Percentiles rank a stretch among this genome's conserved stretches.
Evolutionary conservation across 2,888 invertebrate species (phyloP).

Genomic region (Rhamnusium bicolor): DNA sequence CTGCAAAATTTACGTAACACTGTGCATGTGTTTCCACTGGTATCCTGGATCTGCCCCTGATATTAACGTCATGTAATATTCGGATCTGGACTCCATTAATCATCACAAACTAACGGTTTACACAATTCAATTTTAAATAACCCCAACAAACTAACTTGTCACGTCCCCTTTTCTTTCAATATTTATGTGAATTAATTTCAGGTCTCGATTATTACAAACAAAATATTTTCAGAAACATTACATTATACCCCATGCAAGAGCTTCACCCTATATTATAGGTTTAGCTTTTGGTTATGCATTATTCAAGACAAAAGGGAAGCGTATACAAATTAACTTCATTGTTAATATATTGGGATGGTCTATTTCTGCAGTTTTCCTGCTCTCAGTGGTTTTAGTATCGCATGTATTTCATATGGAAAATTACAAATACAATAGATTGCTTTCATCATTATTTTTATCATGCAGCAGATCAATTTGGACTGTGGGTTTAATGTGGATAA

Average conservation of each 20-base stretch:
- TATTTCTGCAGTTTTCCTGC: constrained; percentile 53
- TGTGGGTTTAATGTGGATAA: constrained; percentile 71
- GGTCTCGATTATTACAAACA: constrained; percentile 54
- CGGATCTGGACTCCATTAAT: too few relatives aligned
- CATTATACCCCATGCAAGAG: constrained; percentile 65
- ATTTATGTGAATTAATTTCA: constrained; percentile 47
- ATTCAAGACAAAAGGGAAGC: constrained; percentile 59
- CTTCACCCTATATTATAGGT: constrained; percentile 67
- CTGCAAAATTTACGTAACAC: too few relatives aligned
- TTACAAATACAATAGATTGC: constrained; percentile 64
- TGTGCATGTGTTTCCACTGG: too few relatives aligned
- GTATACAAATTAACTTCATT: constrained; percentile 54
- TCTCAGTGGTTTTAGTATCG: constrained; percentile 59
- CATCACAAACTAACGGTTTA: too few relatives aligned
- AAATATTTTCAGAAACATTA: constrained; percentile 63
- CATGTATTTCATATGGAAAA: constrained; percentile 61
- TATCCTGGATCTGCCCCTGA: too few relatives aligned
- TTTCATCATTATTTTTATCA: constrained; percentile 69
- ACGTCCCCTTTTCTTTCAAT: background rate
- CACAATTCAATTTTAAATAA: too few relatives aligned
- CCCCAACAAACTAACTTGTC: too few relatives aligned
- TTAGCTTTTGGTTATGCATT: constrained; percentile 63
- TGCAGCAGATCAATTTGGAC: constrained; percentile 71
- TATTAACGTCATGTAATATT: too few relatives aligned
- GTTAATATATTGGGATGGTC: constrained; percentile 57